These are phyloP conservation scores for Gymnobelideus leadbeateri DNA, from an alignment of 2,113 vertebrate species.

Conservation along the genomic window DNA sequence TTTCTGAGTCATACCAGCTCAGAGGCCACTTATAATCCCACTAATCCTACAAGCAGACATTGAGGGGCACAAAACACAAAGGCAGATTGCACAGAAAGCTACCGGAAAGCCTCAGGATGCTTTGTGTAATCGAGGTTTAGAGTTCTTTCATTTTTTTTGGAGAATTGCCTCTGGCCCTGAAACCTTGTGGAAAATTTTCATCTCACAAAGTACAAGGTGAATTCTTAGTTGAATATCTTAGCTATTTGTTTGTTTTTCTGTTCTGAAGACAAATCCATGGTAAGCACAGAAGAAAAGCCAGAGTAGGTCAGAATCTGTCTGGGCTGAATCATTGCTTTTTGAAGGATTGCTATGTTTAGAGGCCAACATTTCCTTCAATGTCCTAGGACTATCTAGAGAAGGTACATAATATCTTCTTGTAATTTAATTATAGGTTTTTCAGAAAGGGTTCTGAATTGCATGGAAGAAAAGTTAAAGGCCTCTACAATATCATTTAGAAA, in stretches of 20 bases:
- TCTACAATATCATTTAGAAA: neutral
- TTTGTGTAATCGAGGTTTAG: conserved; percentile 5
- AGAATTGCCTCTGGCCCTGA: neutral
- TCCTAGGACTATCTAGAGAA: neutral
- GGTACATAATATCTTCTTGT: neutral
- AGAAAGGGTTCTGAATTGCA: neutral
- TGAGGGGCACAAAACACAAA: neutral
- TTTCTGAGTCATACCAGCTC: neutral
- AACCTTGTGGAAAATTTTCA: neutral
- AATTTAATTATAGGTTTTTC: neutral
- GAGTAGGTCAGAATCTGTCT: neutral
- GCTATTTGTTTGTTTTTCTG: neutral
- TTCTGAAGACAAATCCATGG: neutral
- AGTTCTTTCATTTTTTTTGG: neutral
- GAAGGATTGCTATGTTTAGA: neutral
- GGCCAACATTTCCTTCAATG: neutral
- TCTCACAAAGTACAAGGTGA: neutral
- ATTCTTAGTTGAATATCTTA: neutral
- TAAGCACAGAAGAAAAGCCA: neutral
- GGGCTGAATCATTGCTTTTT: neutral
- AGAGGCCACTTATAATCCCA: neutral
- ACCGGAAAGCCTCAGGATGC: neutral
- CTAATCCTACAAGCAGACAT: neutral
- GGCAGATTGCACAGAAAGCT: neutral
- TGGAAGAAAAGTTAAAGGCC: neutral